These are phyloP conservation scores for Metallyticus violacea DNA, from an alignment of 2,888 invertebrate genomes.

Conservation along the genomic window DNA sequence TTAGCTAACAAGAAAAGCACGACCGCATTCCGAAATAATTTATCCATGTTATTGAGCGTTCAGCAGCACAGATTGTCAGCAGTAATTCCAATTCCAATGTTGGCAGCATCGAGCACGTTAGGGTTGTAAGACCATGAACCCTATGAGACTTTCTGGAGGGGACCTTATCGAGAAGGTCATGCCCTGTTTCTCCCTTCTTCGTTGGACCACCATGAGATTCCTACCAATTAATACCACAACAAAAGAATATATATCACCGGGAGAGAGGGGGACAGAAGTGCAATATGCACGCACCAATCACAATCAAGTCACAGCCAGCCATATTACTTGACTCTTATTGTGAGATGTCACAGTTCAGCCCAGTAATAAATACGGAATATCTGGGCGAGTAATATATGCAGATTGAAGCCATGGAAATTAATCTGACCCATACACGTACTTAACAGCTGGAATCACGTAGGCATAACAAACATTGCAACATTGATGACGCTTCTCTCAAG, in stretches of 20 bases:
- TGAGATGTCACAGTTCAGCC: slow-evolving; percentile 3
- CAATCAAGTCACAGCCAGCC: background rate
- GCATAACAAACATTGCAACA: background rate
- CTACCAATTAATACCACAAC: slow-evolving; percentile 8
- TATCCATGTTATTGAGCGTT: background rate
- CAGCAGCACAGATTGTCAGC: background rate
- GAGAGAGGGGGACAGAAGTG: background rate
- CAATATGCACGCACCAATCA: background rate
- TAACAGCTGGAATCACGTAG: background rate
- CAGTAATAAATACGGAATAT: slow-evolving; percentile 18
- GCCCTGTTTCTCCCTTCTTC: background rate
- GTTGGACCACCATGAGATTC: background rate
- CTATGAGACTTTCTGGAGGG: background rate
- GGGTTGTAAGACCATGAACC: background rate
- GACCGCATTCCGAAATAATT: background rate
- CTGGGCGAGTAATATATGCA: slow-evolving; percentile 7
- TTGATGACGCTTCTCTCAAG: background rate
- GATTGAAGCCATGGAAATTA: slow-evolving; percentile 19
- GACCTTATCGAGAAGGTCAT: background rate
- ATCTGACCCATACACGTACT: slow-evolving; percentile 13
- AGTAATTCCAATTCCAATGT: background rate
- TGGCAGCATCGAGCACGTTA: background rate
- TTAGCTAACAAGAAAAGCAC: no score
- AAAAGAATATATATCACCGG: background rate
- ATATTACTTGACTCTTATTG: slow-evolving; percentile 3